Percentiles rank a stretch among this genome's conserved stretches.
These are phyloP conservation scores for Sminthurides aquaticus DNA, from an alignment of 2,888 invertebrate species.

Conservation along the genomic window DNA sequence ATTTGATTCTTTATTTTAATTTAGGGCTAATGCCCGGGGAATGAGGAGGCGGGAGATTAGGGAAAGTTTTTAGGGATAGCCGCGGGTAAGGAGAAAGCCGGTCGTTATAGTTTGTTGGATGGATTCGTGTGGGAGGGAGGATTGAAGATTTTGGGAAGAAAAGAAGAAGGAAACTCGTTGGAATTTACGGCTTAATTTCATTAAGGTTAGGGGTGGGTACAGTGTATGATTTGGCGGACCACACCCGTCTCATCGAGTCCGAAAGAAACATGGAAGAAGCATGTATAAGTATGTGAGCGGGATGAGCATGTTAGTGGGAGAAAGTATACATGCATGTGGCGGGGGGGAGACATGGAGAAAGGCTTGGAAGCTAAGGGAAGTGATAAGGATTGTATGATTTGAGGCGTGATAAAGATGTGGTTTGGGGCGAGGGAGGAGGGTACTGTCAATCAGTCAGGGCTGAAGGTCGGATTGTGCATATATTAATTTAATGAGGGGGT, in stretches of 20 bases:
- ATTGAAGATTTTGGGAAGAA: not conserved
- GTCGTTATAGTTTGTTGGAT: too few species aligned
- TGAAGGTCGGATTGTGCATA: not conserved
- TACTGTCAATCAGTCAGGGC: not conserved
- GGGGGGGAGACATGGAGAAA: too few species aligned
- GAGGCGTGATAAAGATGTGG: not conserved
- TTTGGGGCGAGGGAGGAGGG: too few species aligned
- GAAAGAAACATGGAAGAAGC: too few species aligned
- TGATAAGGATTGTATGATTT: not conserved
- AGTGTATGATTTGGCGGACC: not conserved
- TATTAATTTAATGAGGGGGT: not conserved
- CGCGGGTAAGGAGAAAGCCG: too few species aligned
- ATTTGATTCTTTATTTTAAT: not conserved
- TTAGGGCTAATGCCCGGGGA: not conserved
- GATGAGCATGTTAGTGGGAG: too few species aligned
- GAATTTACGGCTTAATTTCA: conserved; percentile 9
- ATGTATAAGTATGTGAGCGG: too few species aligned
- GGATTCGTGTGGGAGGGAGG: too few species aligned
- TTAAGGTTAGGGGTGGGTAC: not conserved
- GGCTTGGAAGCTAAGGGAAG: too few species aligned
- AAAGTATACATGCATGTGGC: too few species aligned
- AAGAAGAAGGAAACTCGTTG: conserved; percentile 1
- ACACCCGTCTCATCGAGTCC: too few species aligned
- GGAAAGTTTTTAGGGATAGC: too few species aligned
- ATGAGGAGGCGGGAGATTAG: not conserved